phyloP scores from a whole-genome alignment of 2,113 vertebrate species.

The Salminus brasiliensis region DNA sequence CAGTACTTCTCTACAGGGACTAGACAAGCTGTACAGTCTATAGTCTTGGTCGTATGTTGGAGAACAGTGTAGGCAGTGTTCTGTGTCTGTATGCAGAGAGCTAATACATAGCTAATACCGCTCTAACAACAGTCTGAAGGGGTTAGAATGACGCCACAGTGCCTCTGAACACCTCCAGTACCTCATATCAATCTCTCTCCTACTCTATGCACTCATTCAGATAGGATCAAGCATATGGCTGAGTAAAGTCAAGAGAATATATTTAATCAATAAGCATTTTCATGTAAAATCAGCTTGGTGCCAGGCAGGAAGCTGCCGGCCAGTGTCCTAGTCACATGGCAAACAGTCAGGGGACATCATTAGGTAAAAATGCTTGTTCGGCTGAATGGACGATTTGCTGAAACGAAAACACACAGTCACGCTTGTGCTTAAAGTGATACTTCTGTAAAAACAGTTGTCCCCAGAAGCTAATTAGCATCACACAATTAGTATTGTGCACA shows the following conservation, averaged over 20 bases:
- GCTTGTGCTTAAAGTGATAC: too few relatives aligned
- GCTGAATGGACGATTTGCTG: neutral
- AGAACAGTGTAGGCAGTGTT: too few relatives aligned
- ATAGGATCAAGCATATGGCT: neutral
- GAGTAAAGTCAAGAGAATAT: neutral
- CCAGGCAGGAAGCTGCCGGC: conserved; percentile 2
- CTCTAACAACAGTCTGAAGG: too few relatives aligned
- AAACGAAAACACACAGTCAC: neutral
- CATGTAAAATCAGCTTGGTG: neutral
- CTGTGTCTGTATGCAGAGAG: neutral
- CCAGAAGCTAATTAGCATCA: neutral
- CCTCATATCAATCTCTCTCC: neutral
- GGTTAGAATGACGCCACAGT: neutral
- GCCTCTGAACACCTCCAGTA: neutral
- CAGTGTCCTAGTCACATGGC: neutral
- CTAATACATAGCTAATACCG: neutral
- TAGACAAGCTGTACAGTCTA: too few relatives aligned
- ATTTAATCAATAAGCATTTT: conserved; percentile 15
- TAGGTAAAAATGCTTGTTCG: neutral
- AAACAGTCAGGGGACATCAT: neutral
- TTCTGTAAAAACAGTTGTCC: too few relatives aligned
- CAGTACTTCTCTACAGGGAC: too few relatives aligned
- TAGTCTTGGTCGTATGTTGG: too few relatives aligned
- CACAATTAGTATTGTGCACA: too few relatives aligned
- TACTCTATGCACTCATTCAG: neutral